Evolutionary conservation across 2,113 vertebrate genomes (phyloP), one percentile per base, ranked within the genome.

Genomic region (Ailurus styani): DNA sequence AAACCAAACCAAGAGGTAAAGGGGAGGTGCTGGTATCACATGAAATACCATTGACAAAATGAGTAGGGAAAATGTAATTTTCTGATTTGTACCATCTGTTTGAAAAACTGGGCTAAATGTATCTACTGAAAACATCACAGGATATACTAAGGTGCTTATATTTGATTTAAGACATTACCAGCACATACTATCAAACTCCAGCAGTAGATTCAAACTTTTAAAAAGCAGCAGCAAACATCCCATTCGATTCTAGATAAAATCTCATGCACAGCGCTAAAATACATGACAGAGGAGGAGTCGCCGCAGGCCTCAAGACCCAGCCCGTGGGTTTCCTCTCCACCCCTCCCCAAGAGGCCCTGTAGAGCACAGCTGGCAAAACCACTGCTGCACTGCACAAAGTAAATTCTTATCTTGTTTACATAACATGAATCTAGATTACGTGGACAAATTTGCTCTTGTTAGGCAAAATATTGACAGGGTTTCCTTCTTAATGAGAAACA

Each of bases 381-480:
- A 75, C 3, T 37, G 14, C 2, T n/a, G 52, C 10, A 57, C 18
- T 60, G 11, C 11, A 52, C 90, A 90, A 95, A 68, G 29, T 17
- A 25, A 17, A 91, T 50, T 68, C 31, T 21, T 21, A 29, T 42
- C 45, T 75, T 23, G 88, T 21, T 91, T 50, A 90, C 25, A 90
- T 54, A 85, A 37, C 9, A 68, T 1, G 20, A 73, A 31, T 90
- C 86, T 88, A 87, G 52, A 86, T 81, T 78, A 87, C 77, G 60
- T 73, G 79, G 64, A 93, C 25, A 93, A 85, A 17, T 8, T n/a
- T 73, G 42, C 42, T 94, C 97, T 72, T 93, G 29, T 81, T 77
- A 70, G 68, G n/a, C 13, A 82, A 81, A 84, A 96, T 31, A 78
- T 18, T 94, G 37, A 81, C 6, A 89, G 75, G 90, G 87, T 77